A percentile compares a stretch with the other conserved stretches of the same genome.
Evolutionary conservation across 2,797 vertebrate species (phyloP).

Genomic region (Onychomys arenicola): DNA sequence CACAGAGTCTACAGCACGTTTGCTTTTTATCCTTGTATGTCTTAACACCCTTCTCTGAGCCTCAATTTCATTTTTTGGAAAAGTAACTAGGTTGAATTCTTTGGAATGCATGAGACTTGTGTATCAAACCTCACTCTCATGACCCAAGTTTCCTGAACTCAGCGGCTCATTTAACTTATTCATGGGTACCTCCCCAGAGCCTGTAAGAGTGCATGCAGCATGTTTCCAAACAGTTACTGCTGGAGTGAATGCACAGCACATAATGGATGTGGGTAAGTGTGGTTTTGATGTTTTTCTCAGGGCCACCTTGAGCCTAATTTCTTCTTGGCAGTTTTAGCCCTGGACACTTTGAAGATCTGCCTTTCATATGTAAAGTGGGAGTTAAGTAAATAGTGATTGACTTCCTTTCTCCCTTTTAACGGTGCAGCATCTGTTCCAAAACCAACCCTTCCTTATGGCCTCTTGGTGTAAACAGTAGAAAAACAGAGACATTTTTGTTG

Average conservation of each 20-base stretch:
- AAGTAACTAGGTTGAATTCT: slow-evolving; percentile 25
- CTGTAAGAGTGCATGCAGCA: neutral
- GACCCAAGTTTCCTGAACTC: neutral
- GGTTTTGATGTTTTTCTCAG: slow-evolving; percentile 23
- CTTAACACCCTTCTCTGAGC: neutral
- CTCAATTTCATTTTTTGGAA: neutral
- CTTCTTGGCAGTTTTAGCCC: slow-evolving; percentile 11
- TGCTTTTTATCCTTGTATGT: neutral
- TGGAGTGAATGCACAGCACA: neutral
- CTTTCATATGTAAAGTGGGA: slow-evolving; percentile 63
- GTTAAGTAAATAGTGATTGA: slow-evolving; percentile 14
- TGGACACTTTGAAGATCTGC: slow-evolving; percentile 41
- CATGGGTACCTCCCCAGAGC: neutral
- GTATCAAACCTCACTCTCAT: neutral
- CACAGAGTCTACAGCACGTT: neutral
- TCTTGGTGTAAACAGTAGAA: slow-evolving; percentile 9
- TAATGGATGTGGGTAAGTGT: neutral
- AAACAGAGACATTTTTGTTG: slow-evolving; percentile 39
- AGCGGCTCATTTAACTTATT: neutral
- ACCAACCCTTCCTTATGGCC: neutral
- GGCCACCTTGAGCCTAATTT: slow-evolving; percentile 4
- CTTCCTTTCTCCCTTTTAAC: slow-evolving; percentile 28
- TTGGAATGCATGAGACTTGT: neutral
- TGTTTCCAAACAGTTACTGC: neutral
- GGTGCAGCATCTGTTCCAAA: neutral